These are phyloP conservation scores for Poicephalus gulielmi DNA, from an alignment of 2,113 vertebrate genomes.

Conservation along the genomic window DNA sequence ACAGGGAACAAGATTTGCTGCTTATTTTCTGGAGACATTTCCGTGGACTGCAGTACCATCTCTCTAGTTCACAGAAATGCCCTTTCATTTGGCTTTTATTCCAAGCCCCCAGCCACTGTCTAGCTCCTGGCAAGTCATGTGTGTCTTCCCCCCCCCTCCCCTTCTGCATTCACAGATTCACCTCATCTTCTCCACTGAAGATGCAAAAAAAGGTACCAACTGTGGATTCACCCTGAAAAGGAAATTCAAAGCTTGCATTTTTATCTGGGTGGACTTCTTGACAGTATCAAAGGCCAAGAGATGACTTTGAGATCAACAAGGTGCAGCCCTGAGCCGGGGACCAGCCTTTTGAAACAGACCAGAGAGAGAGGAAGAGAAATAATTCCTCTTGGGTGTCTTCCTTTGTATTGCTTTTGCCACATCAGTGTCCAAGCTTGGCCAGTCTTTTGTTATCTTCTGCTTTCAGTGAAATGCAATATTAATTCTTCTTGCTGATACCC, in stretches of 20 bases:
- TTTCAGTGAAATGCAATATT: not conserved
- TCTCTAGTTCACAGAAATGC: not conserved
- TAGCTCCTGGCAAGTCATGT: not conserved
- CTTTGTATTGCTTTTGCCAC: not conserved
- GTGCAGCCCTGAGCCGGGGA: not conserved
- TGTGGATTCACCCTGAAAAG: not conserved
- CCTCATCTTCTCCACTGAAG: not conserved
- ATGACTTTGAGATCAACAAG: not conserved
- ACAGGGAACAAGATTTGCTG: not conserved
- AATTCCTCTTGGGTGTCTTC: not conserved
- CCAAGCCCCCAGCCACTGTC: not conserved
- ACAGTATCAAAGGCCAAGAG: not conserved
- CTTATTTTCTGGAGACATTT: not conserved
- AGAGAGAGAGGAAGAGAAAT: not conserved
- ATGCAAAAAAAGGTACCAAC: not conserved
- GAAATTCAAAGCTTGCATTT: not conserved
- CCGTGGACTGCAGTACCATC: not conserved
- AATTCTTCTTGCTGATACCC: not conserved
- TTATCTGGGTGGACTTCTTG: not conserved
- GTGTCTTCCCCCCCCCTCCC: fast-evolving
- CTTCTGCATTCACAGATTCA: not conserved
- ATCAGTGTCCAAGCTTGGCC: not conserved
- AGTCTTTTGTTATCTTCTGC: not conserved
- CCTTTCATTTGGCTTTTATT: not conserved
- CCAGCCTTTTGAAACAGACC: not conserved